Conservation (phyloP, 2,113 vertebrate genomes). For the Alosa alosa region DNA sequence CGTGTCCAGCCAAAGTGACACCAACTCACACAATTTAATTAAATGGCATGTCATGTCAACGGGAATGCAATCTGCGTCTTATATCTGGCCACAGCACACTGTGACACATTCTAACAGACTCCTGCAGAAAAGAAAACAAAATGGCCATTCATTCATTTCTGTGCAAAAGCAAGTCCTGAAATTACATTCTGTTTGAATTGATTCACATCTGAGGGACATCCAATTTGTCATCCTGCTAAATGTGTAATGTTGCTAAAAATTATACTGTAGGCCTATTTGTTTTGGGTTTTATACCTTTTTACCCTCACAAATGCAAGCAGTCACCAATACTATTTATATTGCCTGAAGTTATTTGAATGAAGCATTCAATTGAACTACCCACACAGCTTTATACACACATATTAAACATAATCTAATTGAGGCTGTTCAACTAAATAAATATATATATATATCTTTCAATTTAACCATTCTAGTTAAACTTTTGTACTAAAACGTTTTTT, state of each 20-base stretch:
- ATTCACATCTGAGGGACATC: constrained; percentile 10
- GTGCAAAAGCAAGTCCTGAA: not conserved
- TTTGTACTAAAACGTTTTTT: too few species aligned
- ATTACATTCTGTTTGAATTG: constrained; percentile 7
- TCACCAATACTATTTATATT: not conserved
- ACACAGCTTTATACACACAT: not conserved
- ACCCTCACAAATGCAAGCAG: not conserved
- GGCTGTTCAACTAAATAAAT: not conserved
- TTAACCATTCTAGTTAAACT: too few species aligned
- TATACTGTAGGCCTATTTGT: not conserved
- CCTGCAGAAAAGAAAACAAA: not conserved
- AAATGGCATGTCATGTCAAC: constrained; percentile 40
- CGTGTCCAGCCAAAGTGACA: constrained; percentile 25
- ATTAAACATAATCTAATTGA: not conserved
- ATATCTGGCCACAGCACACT: not conserved
- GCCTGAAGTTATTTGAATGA: not conserved
- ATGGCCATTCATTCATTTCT: constrained; percentile 3
- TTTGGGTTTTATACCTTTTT: not conserved
- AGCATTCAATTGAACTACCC: not conserved
- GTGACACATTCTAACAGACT: constrained; percentile 10
- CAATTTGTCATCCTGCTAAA: constrained; percentile 11
- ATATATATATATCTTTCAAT: not conserved
- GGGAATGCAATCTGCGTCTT: constrained; percentile 29
- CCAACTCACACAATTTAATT: constrained; percentile 45
- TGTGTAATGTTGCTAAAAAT: not conserved